Percentiles rank a stretch among this genome's conserved stretches.
phyloP scores from a whole-genome alignment of 2,113 vertebrate species.

The Carassius gibelio region DNA sequence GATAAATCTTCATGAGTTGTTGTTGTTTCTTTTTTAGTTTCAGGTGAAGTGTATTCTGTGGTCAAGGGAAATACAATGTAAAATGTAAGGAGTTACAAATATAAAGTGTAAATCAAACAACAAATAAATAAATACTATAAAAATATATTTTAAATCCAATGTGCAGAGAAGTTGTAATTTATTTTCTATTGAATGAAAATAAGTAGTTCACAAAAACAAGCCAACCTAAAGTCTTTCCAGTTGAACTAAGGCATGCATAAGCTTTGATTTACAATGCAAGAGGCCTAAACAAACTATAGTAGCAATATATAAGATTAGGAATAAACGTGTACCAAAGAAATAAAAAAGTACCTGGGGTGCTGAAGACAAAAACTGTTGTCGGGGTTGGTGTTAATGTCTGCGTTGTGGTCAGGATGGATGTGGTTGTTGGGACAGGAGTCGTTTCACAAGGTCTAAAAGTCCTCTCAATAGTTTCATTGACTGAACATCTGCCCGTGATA shows the following conservation, averaged over 20 bases:
- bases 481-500: conserved; percentile 79
- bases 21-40: conserved; percentile 16
- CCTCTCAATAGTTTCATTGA: conserved; percentile 76
- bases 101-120: neutral
- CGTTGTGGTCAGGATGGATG: conserved; percentile 52
- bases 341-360: conserved; percentile 48
- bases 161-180: neutral
- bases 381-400: conserved; percentile 24
- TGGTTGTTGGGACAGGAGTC: conserved; percentile 28
- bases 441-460: conserved; percentile 59
- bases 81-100: neutral
- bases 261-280: neutral
- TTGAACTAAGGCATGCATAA: neutral
- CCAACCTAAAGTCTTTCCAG: neutral
- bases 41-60: conserved; percentile 12
- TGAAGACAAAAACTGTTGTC: conserved; percentile 57
- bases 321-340: neutral
- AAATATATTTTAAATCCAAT: neutral
- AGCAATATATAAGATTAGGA: neutral
- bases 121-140: neutral
- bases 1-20: neutral
- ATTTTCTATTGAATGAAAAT: neutral
- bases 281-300: neutral
- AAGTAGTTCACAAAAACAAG: neutral
- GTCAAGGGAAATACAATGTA: neutral